Evolutionary conservation across 64 coral and sea anemone species (phyloP), one percentile per base, ranked within the genome.

Genomic region (Montipora capricornis): DNA sequence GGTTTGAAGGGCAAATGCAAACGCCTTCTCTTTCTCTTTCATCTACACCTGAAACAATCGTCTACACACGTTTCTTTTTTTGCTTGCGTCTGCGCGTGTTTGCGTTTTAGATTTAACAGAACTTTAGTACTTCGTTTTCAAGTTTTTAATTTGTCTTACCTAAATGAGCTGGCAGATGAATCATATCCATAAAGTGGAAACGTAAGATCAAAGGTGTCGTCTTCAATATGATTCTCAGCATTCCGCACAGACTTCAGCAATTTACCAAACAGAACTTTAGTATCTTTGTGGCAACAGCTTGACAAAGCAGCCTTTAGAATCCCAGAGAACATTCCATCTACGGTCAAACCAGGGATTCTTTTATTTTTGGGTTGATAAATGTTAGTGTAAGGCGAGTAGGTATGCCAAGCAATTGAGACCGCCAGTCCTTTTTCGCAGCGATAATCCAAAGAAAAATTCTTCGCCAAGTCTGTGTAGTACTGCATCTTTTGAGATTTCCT

Each of bases 371-470:
- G 78, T 77, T 93, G 53, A 69, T 49, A 68, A 24, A 97, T 76
- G 2, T 68, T 90, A 9, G 75, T 78, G 17, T 97, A 97, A 46
- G 92, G 95, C 0, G 57, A 82, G 68, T 97, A 94, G 5, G 45
- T 68, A 48, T 97, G 88, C 95, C 95, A 97, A 1, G 95, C 95
- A 16, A 97, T 94, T 4, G 95, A 97, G 20, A 97, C 44, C 4
- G 95, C 92, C 75, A 94, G 22, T 7, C 95, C 95, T 55, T n/a
- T 62, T 29, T 62, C 75, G 68, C 95, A 97, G 2, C 95, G 73
- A 48, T 97, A 89, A 52, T 97, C 95, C 4, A 97, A 68, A 10
- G 92, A 94, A 14, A 74, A 94, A n/a, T 91, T 45, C 17, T 78
- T 77, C 48, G 80, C 57, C 80, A 83, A 22, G 55, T 75, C 70